Percentiles rank a stretch among this genome's conserved stretches.
Evolutionary conservation across 92 coral and sea anemone species (phyloP).

Genomic region (Epizoanthus illoricatus): DNA sequence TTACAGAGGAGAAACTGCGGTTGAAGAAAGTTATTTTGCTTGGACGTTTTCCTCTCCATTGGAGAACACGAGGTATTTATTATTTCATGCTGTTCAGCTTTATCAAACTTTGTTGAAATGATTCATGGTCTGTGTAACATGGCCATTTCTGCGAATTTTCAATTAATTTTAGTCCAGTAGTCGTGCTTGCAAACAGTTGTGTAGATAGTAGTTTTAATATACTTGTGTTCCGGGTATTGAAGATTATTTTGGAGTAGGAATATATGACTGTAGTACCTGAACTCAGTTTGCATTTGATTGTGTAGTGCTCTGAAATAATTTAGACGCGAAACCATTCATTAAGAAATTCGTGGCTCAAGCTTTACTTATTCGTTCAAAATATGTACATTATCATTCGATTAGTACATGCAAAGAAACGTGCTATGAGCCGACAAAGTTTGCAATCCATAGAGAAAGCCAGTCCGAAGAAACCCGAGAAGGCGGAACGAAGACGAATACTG

Average conservation of each 20-base stretch:
- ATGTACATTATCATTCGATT: neutral
- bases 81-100: neutral
- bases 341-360: neutral
- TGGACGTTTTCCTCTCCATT: neutral
- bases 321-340: neutral
- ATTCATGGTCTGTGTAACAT: neutral
- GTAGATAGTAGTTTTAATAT: no score
- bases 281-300: neutral
- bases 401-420: neutral
- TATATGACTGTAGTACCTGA: neutral
- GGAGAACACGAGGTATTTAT: constrained; percentile 25
- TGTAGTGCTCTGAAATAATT: neutral
- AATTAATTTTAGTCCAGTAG: no score
- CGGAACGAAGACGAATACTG: neutral
- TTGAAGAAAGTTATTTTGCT: neutral
- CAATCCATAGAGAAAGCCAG: neutral
- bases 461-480: neutral
- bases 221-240: no score
- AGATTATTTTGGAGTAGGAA: no score
- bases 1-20: neutral
- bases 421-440: neutral
- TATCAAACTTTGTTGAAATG: neutral
- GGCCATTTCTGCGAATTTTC: neutral
- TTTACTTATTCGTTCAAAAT: neutral
- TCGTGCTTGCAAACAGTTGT: no score